Base-by-base conservation (phyloP, 1,140 invertebrate genomes). In the Branchinecta lynchi region DNA sequence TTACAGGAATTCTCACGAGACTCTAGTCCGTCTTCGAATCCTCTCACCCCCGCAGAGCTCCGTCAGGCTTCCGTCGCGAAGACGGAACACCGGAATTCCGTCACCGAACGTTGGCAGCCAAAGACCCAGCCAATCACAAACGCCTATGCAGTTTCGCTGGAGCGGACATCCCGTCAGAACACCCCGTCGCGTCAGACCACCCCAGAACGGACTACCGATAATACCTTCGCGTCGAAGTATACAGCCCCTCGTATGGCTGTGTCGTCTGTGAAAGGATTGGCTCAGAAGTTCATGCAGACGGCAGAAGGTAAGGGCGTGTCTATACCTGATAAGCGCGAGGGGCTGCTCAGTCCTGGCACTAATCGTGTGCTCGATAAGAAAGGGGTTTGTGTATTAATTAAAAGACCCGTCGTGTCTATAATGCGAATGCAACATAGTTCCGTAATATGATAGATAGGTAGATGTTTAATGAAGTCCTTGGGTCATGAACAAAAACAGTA, bases 251-350 rank as follows among this genome's bases (percentile, higher is more conserved):
- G 32, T 32, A 32, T 32, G 32, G 32, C 32, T 32, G 32, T 32
- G 32, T 32, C 32, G 17, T 88, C 87, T 0, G 85, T 88, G 0
- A 86, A 86, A 75, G 86, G 85, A 44, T 79, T 88, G 60, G 86
- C 85, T 9, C 85, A 88, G 74, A 88, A 87, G 77, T 88, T 86
- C 74, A 86, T 87, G 75, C 84, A 85, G 12, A 65, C 51, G 74
- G 84, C 80, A 76, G 83, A 83, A 72, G 84, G 84, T 85, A 75
- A 80, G 78, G 32, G 32, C 32, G 1, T 32, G 32, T 5, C 32
- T 32, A 5, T 32, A 32, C 5, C 32, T 32, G 5, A 32, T 32
- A 5, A 32, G 32, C 32, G 32, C 32, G 32, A 32, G 32, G 32
- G 32, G 32, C 32, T 32, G 32, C 32, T 32, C 32, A 32, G 32